A percentile compares a stretch with the other conserved stretches of the same genome.
Evolutionary conservation across 2,113 vertebrate genomes (phyloP).

Genomic region (Oncorhynchus mykiss): DNA sequence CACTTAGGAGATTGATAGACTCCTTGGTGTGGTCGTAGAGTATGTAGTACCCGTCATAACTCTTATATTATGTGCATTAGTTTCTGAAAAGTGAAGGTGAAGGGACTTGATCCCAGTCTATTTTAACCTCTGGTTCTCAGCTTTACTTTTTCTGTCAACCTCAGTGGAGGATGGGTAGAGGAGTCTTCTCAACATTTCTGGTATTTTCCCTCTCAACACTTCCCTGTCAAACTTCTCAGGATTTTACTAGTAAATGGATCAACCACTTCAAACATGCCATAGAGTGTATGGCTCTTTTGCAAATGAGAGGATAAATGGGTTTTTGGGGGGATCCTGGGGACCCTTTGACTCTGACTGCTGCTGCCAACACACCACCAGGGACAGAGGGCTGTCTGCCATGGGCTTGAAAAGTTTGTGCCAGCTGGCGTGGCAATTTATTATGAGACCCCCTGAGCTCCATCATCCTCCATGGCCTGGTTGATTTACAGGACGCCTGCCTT

Average conservation of each 20-base stretch:
- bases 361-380: background rate
- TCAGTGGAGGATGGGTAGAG: background rate
- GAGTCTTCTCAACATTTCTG: no score
- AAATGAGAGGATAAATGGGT: background rate
- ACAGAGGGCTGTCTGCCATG: background rate
- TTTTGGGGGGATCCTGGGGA: background rate
- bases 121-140: background rate
- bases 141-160: background rate
- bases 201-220: background rate
- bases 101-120: background rate
- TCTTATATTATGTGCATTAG: background rate
- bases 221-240: background rate
- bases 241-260: background rate
- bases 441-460: background rate
- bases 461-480: background rate
- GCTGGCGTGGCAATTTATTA: background rate
- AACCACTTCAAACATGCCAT: background rate
- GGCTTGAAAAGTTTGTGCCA: background rate
- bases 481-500: background rate
- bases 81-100: background rate
- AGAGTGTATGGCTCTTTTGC: no score
- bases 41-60: background rate
- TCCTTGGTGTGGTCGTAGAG: background rate
- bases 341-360: background rate
- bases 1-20: no score